phyloP scores from a whole-genome alignment of 2,797 vertebrate genomes.

The Malacoctenus gilli region DNA sequence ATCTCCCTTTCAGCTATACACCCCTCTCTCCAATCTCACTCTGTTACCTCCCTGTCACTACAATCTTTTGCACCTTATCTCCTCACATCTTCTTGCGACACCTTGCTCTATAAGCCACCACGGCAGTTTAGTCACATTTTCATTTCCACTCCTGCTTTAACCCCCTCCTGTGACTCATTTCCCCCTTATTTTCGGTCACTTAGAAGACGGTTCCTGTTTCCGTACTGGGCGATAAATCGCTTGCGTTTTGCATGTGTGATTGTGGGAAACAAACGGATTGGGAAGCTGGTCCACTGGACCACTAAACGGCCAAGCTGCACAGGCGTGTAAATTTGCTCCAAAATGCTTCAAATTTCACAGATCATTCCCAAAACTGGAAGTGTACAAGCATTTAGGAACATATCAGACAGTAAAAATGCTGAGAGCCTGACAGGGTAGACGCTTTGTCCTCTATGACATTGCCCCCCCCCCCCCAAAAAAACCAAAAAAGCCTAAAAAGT shows the following conservation, averaged over 20 bases:
- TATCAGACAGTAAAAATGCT: no score
- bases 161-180: background rate
- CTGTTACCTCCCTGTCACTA: background rate
- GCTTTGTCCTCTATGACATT: no score
- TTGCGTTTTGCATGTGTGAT: slow-evolving; percentile 11
- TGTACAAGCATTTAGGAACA: slow-evolving; percentile 1
- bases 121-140: background rate
- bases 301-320: slow-evolving; percentile 34
- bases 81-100: background rate
- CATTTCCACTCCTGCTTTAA: background rate
- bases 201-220: background rate
- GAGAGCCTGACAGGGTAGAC: no score
- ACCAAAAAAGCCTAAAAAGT: no score
- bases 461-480: no score
- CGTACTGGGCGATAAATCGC: background rate
- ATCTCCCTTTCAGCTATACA: background rate
- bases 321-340: slow-evolving; percentile 33
- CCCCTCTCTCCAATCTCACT: no score
- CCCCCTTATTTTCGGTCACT: background rate
- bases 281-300: slow-evolving; percentile 15
- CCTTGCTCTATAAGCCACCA: background rate
- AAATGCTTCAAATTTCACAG: slow-evolving; percentile 14
- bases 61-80: background rate
- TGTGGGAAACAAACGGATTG: slow-evolving; percentile 13
- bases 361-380: slow-evolving; percentile 20